Evolutionary conservation across 2,888 invertebrate species (phyloP), one percentile per base, ranked within the genome.

Genomic region (Prenolepis imparis): DNA sequence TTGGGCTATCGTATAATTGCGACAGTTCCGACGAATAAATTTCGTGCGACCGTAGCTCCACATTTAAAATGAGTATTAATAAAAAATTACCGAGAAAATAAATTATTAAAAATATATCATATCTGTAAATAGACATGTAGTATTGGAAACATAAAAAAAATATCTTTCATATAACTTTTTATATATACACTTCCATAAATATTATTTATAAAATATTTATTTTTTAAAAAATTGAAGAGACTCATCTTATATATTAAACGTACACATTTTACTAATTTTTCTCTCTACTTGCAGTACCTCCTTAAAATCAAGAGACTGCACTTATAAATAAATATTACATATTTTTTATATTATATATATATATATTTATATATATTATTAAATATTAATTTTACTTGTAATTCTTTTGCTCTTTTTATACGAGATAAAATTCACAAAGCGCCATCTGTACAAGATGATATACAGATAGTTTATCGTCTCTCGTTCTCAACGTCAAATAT

Each of bases 381-480:
- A 57, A 57, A 59, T 48, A n/a, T n/a, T 52, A n/a, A n/a, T 52
- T 52, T n/a, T 64, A n/a, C 8, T 15, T 44, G 12, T 44, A 44
- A 44, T 44, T 12, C 12, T 44, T 52, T 52, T 52, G 6, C n/a
- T n/a, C 52, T n/a, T n/a, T 52, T 52, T 52, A 52, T 52, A 52
- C 8, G n/a, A 8, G 15, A 32, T 68, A 48, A 28, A 52, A 68
- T 68, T 48, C 15, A n/a, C 52, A 52, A 52, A 52, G 52, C 68
- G 52, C 68, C 52, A 68, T 68, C 68, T 68, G n/a, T 11, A 52
- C n/a, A 32, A 48, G 6, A 12, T 28, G 21, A 52, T 52, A 48
- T 44, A 24, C 11, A 24, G 41, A 41, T 21, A 66, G 8, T 66
- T 66, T 44, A 15, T 2, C 66, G 41, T 44, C 24, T 66, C 66